A percentile compares a stretch with the other conserved stretches of the same genome.
Conservation (phyloP, 2,113 vertebrate genomes). For the Rafetus swinhoei region DNA sequence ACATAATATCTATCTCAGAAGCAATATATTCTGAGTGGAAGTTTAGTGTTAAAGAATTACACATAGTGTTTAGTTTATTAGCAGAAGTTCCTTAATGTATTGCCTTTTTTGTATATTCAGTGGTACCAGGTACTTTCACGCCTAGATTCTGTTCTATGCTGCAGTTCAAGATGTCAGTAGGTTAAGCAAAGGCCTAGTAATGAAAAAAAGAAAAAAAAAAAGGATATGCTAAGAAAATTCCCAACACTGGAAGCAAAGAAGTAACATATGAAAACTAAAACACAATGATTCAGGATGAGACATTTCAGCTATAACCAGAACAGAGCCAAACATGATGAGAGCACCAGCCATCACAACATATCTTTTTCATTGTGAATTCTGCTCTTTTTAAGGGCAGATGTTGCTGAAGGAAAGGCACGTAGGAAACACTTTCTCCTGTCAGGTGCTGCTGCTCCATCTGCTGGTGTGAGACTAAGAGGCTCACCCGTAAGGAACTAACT, state of each 20-base stretch:
- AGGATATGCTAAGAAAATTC: not conserved
- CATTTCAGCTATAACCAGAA: not conserved
- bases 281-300: not conserved
- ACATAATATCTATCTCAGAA: not conserved
- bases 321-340: not conserved
- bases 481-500: not conserved
- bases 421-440: not conserved
- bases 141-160: not conserved
- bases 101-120: not conserved
- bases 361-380: not conserved
- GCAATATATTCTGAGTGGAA: not conserved
- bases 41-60: not conserved
- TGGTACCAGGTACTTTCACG: not conserved
- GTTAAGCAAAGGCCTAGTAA: not conserved
- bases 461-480: not conserved
- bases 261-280: not conserved
- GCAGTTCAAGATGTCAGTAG: not conserved
- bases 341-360: not conserved
- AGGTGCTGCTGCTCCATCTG: not conserved
- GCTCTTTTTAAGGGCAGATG: not conserved
- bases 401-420: too few species aligned
- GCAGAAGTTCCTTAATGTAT: not conserved
- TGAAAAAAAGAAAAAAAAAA: not conserved
- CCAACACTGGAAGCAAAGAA: not conserved
- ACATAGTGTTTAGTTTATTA: not conserved